Evolutionary conservation across 2,113 vertebrate genomes (phyloP), one percentile per base, ranked within the genome.

Genomic region (Puntigrus tetrazona): DNA sequence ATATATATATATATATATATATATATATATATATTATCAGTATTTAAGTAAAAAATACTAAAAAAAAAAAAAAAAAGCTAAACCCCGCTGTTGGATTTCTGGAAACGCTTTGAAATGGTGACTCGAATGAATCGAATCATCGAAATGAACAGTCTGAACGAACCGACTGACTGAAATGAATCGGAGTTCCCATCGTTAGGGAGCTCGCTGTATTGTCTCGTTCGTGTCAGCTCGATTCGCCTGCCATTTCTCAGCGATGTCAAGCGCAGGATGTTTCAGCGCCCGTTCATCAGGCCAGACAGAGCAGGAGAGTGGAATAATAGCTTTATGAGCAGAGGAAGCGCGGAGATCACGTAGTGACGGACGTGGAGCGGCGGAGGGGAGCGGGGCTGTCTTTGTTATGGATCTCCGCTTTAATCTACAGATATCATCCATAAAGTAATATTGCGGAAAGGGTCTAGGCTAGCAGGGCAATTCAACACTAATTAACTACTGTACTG

Each of bases 211-310:
- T 69, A 50, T 81, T 81, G 63, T 81, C 63, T 81, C 43, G 4
- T 34, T 69, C 61, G 61, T 69, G 78, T 81, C 79, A 81, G 59
- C 9, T 81, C 6, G 79, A 81, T 81, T 81, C 61, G 63, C 6
- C 63, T 69, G 79, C 79, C 43, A 81, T 81, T 81, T 81, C 43
- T 81, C 78, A 81, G 41, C 59, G 78, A 81, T 81, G 78, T 81
- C 61, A 81, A 81, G 61, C 8, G 61, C 43, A 50, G 29, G 29
- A 50, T 69, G 20, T 81, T 81, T 69, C 27, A 63, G 50, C 34
- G 25, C 13, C 57, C 25, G 36, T 22, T 25, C 78, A 69, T 63
- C 57, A 25, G 7, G 6, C 34, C 52, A 41, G 77, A 50, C 18
- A 50, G 41, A 81, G 27, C 61, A 50, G 25, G 29, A 81, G 43